Percentiles rank a stretch among this genome's conserved stretches.
These are phyloP conservation scores for Pachydiplax longipennis DNA, from an alignment of 2,888 invertebrate genomes.

Conservation along the genomic window DNA sequence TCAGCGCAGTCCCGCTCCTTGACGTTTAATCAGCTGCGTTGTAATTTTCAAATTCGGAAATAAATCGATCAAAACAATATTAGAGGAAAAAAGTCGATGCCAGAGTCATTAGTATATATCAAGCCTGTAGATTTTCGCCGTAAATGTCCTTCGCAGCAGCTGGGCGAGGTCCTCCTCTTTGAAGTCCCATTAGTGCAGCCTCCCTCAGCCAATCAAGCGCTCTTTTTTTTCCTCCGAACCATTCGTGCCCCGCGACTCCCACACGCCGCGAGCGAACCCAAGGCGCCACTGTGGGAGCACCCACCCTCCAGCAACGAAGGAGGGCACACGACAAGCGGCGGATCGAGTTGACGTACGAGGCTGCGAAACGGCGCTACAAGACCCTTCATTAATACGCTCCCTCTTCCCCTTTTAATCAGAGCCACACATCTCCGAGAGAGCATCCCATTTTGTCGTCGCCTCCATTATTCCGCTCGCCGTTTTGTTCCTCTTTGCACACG, in stretches of 20 bases:
- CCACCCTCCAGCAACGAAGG: conserved; percentile 10
- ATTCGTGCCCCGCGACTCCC: background rate
- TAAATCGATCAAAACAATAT: no score
- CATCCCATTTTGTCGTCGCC: conserved; percentile 44
- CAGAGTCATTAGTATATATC: no score
- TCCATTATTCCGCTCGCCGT: conserved; percentile 40
- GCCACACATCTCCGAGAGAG: conserved; percentile 39
- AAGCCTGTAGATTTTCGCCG: no score
- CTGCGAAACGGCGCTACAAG: conserved; percentile 44
- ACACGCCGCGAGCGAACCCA: background rate
- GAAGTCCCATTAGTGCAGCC: background rate
- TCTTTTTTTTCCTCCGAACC: background rate
- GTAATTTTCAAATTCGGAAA: no score
- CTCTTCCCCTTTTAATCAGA: conserved; percentile 27
- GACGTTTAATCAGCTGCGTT: no score
- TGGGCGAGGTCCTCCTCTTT: background rate
- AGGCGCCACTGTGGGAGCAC: background rate
- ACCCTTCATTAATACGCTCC: conserved; percentile 43
- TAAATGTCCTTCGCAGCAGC: no score
- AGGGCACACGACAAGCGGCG: conserved; percentile 44
- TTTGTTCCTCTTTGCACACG: conserved; percentile 28
- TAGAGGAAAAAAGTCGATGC: no score
- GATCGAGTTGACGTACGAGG: conserved; percentile 42
- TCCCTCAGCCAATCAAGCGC: background rate
- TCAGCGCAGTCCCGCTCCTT: no score